phyloP scores from a whole-genome alignment of 2,888 invertebrate genomes.

The Selenia dentaria region DNA sequence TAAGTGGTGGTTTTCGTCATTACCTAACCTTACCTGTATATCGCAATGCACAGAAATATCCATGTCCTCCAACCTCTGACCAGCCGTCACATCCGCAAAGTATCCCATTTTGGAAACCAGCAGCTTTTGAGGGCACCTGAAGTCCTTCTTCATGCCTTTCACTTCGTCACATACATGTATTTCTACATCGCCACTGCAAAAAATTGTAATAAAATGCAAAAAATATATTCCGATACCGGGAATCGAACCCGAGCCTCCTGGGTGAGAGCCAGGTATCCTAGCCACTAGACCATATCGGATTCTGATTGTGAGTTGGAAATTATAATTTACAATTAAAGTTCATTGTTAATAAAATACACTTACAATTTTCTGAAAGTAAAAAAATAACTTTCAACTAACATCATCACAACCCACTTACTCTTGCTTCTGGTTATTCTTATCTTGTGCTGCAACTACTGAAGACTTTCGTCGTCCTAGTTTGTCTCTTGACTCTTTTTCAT shows the following conservation, averaged over 20 bases:
- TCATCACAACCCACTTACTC: slow-evolving; percentile 79
- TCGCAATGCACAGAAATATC: slow-evolving; percentile 99
- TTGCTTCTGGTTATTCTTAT: slow-evolving; percentile 69
- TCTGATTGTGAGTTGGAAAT: slow-evolving; percentile 22
- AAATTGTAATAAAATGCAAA: slow-evolving; percentile 14
- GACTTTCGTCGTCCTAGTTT: slow-evolving; percentile 78
- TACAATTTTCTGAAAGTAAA: no score
- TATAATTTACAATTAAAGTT: no score
- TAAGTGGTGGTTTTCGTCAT: no score
- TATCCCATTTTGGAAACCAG: slow-evolving; percentile 97
- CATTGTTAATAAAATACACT: no score
- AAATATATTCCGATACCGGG: slow-evolving; percentile 81
- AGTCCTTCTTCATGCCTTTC: slow-evolving; percentile 94
- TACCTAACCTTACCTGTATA: slow-evolving; percentile 89
- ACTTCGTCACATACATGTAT: slow-evolving; percentile 98
- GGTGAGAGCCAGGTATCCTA: slow-evolving; percentile 90
- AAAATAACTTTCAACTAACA: no score
- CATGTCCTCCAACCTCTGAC: slow-evolving; percentile 93
- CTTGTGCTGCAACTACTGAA: slow-evolving; percentile 65
- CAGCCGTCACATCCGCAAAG: slow-evolving; percentile 95
- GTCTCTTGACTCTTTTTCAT: slow-evolving; percentile 75
- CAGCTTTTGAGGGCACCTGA: slow-evolving; percentile 93
- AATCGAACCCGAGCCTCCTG: slow-evolving; percentile 87
- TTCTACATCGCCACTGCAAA: slow-evolving; percentile 90
- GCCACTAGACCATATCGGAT: slow-evolving; percentile 86